phyloP scores from a whole-genome alignment of 2,797 vertebrate genomes.

The Chrysocyon brachyurus region DNA sequence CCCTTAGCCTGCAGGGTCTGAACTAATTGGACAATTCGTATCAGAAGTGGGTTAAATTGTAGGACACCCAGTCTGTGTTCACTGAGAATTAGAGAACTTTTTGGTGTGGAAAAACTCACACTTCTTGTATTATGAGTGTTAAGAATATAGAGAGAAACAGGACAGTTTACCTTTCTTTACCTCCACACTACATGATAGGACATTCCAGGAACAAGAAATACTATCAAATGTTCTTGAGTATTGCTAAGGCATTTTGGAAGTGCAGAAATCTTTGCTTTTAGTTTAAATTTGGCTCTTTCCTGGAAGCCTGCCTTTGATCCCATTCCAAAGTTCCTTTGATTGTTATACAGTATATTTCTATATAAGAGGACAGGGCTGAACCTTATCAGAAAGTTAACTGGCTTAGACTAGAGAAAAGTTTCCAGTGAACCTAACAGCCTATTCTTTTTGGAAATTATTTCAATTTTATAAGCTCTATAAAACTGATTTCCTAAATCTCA shows the following conservation, averaged over 20 bases:
- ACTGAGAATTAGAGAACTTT: background rate
- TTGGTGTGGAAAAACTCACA: background rate
- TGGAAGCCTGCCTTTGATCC: background rate
- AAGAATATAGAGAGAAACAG: background rate
- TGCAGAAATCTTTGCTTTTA: slow-evolving; percentile 43
- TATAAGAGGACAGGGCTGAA: background rate
- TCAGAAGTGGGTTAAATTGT: background rate
- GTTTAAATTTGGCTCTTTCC: slow-evolving; percentile 51
- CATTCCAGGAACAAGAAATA: background rate
- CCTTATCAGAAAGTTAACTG: background rate
- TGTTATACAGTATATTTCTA: background rate
- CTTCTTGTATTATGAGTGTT: background rate
- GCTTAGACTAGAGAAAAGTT: background rate
- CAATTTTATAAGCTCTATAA: slow-evolving; percentile 26
- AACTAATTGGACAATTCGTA: background rate
- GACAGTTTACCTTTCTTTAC: background rate
- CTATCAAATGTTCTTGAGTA: background rate
- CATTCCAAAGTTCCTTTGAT: background rate
- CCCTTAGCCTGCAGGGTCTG: background rate
- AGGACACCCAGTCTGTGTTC: background rate
- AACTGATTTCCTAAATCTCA: slow-evolving; percentile 23
- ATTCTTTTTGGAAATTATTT: slow-evolving; percentile 36
- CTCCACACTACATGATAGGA: background rate
- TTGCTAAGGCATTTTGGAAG: background rate
- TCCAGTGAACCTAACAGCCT: background rate